Evolutionary conservation across 30 jellyfish, hydroid and myxozoan genomes (phyloP), one percentile per base, ranked within the genome.

Genomic region (Nemopilema nomurai): DNA sequence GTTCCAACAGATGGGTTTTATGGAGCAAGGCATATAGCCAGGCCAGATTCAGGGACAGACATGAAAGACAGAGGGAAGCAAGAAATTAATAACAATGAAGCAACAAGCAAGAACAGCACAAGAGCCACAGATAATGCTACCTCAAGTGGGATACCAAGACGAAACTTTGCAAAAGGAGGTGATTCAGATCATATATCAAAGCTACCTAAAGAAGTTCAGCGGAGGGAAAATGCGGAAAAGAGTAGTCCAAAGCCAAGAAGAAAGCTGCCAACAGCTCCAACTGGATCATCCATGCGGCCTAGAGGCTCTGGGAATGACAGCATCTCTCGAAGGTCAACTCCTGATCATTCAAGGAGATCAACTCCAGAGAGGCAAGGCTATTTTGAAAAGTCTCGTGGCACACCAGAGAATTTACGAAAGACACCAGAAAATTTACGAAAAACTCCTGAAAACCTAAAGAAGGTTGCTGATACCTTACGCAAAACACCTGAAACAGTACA

Each of bases 211-310:
- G 89, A 80, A 13, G 32, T 41, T 16, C 76, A 23, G 50, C 57
- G 73, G 18, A 82, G 73, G 23, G 90, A 82, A 1, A 31, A 22
- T 69, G 74, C 64, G 0, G 90, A 82, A 19, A 82, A 27, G 64
- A 82, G 62, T 18, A 82, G 90, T 65, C 90, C 90, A 70, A 82
- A 72, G 29, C 84, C 90, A 20, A 69, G 90, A 41, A 51, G 90
- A 31, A 82, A 82, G 28, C 32, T 82, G 27, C 90, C 90, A 16
- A 30, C 72, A 67, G 90, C 90, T 0, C 90, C 90, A 21, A 32
- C 63, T 7, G 64, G 72, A 69, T 82, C 90, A 51, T 28, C 77
- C 1, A 74, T 62, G 1, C 68, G 81, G 49, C 81, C 90, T 32
- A 69, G 90, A 28, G 27, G 72, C 19, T 82, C 90, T 0, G 71